Base-by-base conservation (phyloP, 2,113 vertebrate species). In the Apteryx owenii region DNA sequence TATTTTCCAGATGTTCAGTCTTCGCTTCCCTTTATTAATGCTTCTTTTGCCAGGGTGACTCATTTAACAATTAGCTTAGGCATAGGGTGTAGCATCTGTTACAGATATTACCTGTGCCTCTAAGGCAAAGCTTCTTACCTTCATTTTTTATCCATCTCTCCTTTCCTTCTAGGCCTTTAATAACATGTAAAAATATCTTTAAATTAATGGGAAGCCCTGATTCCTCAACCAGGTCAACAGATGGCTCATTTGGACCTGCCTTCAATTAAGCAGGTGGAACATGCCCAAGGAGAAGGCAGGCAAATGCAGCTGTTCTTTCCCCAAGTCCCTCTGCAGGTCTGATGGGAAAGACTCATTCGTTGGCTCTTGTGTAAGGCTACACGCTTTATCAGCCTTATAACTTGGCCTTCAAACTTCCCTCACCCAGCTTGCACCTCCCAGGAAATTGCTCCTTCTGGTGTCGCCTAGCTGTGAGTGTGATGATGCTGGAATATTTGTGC, bases 1-100 rank as follows among this genome's bases (percentile, higher is more conserved):
- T 93, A 66, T 92, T 96, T 97, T 95, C 96, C 95, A 96, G 97
- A 97, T 96, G 93, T 96, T 97, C 94, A 92, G 51, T 94, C 56
- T 70, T 73, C 19, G 1, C 88, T 95, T 95, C 80, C 66, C 91
- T 97, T 97, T 95, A 86, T 88, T 96, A 93, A 93, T 78, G 93
- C 33, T 80, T 79, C 90, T 94, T 81, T 94, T 93, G 89, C 95
- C 93, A 82, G 91, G 84, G 95, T 58, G 90, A 87, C 95, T 97
- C 95, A 90, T 91, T 97, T 96, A 96, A 95, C 97, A 95, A 97
- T 94, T 85, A 96, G 58, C 85, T 88, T 53, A 89, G 96, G 95
- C 95, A 62, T 51, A 71, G 96, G 93, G 68, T 60, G 62, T 28
- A 95, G 92, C 97, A 95, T 93, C 97, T 98, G 98, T 91, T 96